These are phyloP conservation scores for Microtus ochrogaster DNA, from an alignment of 2,113 vertebrate genomes.

Conservation along the genomic window DNA sequence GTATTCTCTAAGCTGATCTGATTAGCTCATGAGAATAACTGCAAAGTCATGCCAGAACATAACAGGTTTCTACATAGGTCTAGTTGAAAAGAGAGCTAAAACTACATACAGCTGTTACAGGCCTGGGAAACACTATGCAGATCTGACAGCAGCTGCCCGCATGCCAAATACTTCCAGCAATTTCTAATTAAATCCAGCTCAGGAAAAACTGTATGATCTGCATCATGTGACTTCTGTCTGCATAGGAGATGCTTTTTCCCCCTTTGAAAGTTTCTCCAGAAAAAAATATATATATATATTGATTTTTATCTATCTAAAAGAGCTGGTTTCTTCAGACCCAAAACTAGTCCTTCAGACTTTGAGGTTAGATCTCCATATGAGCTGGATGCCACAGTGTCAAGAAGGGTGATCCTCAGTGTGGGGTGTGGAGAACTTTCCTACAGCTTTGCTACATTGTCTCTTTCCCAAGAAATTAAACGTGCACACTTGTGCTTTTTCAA, in stretches of 20 bases:
- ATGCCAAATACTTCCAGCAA: constrained; percentile 83
- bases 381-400: not conserved
- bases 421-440: not conserved
- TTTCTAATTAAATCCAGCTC: constrained; percentile 80
- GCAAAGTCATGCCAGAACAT: constrained; percentile 69
- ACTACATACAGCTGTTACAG: constrained; percentile 80
- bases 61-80: constrained; percentile 78
- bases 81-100: constrained; percentile 77
- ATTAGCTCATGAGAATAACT: constrained; percentile 80
- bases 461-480: not conserved
- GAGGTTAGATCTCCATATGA: not conserved
- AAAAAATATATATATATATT: not conserved
- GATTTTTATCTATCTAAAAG: constrained; percentile 48
- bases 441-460: not conserved
- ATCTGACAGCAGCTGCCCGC: constrained; percentile 77
- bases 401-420: not conserved
- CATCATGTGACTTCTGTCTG: constrained; percentile 58
- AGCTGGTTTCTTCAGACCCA: constrained; percentile 19
- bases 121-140: constrained; percentile 69
- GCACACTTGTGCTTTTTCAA: not conserved
- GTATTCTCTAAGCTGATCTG: constrained; percentile 70
- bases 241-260: constrained; percentile 54
- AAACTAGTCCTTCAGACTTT: constrained; percentile 6
- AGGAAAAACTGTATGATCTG: constrained; percentile 65
- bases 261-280: constrained; percentile 15